Evolutionary conservation across 2,888 invertebrate genomes (phyloP), one percentile per base, ranked within the genome.

Genomic region (Heliconius ismenius): DNA sequence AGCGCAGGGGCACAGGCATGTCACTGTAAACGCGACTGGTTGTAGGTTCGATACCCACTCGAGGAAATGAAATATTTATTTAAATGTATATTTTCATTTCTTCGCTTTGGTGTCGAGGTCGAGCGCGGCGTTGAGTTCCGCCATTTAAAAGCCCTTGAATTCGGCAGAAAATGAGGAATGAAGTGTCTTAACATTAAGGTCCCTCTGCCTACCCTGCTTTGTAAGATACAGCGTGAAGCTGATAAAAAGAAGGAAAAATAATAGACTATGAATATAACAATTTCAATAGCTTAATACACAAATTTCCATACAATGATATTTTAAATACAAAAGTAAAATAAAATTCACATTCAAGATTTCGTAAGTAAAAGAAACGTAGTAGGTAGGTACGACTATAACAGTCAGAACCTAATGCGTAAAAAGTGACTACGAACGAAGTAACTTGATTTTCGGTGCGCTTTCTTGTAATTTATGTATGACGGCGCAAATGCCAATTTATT

Each of bases 401-500:
- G 80, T 81, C 79, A 68, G 73, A 78, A 79, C 79, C 78, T 82
- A 83, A 83, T 82, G 83, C 81, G 86, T 86, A 92, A 92, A 91
- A 92, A 91, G 89, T 91, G 89, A 91, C 88, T 91, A 84, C 86
- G 84, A 84, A 88, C 86, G 84, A 84, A 88, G 86, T 87, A 90
- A 90, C 86, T 91, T 88, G 90, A 89, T 92, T 92, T 90, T 91
- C 90, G 87, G 88, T 89, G 89, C 87, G 89, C 91, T 86, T 86
- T 84, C 86, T 82, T 86, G 90, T 93, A 92, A 93, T 94, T 93
- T 94, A 94, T 94, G 93, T 93, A 94, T 93, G 93, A 91, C 92
- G 91, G 90, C 91, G 90, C 91, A 92, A 93, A 93, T 92, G 91
- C 93, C 93, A 93, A 93, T 93, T 93, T 94, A 93, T 93, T 91